Evolutionary conservation across 1,140 invertebrate genomes (phyloP).

Genomic region (Diachasma alloeum): DNA sequence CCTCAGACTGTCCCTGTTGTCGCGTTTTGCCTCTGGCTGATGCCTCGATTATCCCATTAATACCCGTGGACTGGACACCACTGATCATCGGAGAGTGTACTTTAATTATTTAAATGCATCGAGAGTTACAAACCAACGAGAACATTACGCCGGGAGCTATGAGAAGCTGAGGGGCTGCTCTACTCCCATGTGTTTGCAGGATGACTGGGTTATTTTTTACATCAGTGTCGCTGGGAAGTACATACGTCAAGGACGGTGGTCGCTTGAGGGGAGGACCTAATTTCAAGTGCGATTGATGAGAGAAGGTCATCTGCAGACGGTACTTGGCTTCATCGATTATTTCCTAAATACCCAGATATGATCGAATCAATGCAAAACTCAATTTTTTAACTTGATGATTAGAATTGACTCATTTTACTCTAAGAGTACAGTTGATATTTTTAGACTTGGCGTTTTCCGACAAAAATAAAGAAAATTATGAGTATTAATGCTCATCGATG

Average conservation of each 20-base stretch:
- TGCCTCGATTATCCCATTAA: constrained; percentile 63
- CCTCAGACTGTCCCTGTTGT: neutral
- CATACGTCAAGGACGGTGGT: neutral
- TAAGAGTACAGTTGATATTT: too few relatives aligned
- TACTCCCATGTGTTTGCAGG: neutral
- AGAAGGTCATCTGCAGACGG: too few relatives aligned
- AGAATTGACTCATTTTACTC: too few relatives aligned
- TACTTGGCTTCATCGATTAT: too few relatives aligned
- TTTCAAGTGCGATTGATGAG: neutral
- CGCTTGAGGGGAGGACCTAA: neutral
- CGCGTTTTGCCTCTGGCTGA: constrained; percentile 33
- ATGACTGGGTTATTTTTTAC: neutral
- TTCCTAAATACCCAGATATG: too few relatives aligned
- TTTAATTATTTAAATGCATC: constrained; percentile 61
- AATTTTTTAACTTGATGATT: too few relatives aligned
- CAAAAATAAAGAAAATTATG: too few relatives aligned
- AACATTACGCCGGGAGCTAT: neutral
- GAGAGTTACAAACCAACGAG: neutral
- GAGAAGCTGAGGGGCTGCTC: neutral
- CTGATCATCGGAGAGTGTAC: constrained; percentile 45
- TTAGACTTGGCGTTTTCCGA: too few relatives aligned
- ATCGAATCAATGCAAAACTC: too few relatives aligned
- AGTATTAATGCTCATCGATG: too few relatives aligned
- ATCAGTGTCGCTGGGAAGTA: neutral
- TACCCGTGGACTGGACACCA: constrained; percentile 37